Evolutionary conservation across 2,888 invertebrate genomes (phyloP).

Genomic region (Deilephila porcellus): DNA sequence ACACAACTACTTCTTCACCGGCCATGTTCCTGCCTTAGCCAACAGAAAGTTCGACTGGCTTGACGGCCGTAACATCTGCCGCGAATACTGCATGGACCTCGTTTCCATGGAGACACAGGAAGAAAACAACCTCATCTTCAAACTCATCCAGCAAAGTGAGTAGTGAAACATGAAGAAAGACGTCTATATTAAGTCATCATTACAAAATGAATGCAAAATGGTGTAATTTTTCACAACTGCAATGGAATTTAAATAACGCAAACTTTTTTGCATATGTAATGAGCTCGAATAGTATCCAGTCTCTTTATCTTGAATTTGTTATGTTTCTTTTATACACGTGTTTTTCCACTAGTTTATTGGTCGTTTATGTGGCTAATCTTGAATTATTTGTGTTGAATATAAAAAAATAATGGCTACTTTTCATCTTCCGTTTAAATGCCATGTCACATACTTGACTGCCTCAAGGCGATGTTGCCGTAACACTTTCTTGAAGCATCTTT

Average conservation of each 20-base stretch:
- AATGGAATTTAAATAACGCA: conserved; percentile 1
- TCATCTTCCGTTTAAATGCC: neutral
- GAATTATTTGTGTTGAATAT: neutral
- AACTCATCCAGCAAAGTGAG: conserved; percentile 93
- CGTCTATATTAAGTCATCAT: neutral
- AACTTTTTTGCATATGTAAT: neutral
- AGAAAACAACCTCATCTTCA: conserved; percentile 95
- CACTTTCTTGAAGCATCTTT: neutral
- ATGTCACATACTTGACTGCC: neutral
- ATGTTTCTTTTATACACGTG: neutral
- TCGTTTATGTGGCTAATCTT: too few species aligned
- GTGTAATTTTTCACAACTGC: neutral
- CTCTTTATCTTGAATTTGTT: neutral
- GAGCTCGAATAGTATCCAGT: neutral
- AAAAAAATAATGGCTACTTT: neutral
- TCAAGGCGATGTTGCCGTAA: neutral
- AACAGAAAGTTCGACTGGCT: conserved; percentile 95
- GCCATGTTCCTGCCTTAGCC: conserved; percentile 90
- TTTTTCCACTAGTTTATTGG: neutral
- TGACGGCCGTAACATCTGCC: conserved; percentile 95
- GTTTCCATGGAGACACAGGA: conserved; percentile 95
- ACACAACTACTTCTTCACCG: conserved; percentile 95
- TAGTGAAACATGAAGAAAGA: conserved; percentile 22
- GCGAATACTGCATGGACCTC: conserved; percentile 97
- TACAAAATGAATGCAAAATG: conserved; percentile 9